These are phyloP conservation scores for Acanthurus leucopareius DNA, from an alignment of 2,797 vertebrate species.

Conservation along the genomic window DNA sequence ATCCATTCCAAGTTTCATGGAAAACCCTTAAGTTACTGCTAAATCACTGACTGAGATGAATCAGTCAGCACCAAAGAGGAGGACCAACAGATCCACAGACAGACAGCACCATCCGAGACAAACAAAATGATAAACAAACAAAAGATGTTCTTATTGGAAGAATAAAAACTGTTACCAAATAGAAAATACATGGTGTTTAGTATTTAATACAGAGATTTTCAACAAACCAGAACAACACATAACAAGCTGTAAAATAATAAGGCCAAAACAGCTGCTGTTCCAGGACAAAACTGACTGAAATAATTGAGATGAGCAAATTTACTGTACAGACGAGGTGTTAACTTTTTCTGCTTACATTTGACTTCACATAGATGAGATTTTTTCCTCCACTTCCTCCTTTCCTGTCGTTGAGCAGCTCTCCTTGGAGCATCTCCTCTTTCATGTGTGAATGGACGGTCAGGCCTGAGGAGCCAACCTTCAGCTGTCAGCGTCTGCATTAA, in stretches of 20 bases:
- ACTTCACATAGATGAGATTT: neutral
- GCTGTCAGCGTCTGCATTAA: constrained; percentile 62
- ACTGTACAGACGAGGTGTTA: neutral
- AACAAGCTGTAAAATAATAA: neutral
- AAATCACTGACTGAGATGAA: too few species aligned
- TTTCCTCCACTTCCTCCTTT: constrained; percentile 4
- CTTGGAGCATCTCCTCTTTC: constrained; percentile 13
- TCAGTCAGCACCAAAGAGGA: neutral
- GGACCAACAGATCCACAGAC: neutral
- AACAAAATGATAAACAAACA: neutral
- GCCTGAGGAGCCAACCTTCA: constrained; percentile 60
- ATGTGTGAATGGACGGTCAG: constrained; percentile 32
- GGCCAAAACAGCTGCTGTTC: neutral
- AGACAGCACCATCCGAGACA: neutral
- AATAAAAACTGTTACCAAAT: neutral
- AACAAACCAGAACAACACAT: neutral
- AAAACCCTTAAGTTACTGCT: too few species aligned
- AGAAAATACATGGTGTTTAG: too few species aligned
- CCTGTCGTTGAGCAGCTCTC: constrained; percentile 19
- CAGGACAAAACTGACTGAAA: neutral
- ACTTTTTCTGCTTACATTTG: neutral
- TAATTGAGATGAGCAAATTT: neutral
- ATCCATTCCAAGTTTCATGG: too few species aligned
- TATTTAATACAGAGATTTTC: neutral
- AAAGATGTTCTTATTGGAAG: neutral